Percentiles rank a stretch among this genome's conserved stretches.
Evolutionary conservation across 1,140 invertebrate species (phyloP).

Genomic region (Ceratitis capitata): DNA sequence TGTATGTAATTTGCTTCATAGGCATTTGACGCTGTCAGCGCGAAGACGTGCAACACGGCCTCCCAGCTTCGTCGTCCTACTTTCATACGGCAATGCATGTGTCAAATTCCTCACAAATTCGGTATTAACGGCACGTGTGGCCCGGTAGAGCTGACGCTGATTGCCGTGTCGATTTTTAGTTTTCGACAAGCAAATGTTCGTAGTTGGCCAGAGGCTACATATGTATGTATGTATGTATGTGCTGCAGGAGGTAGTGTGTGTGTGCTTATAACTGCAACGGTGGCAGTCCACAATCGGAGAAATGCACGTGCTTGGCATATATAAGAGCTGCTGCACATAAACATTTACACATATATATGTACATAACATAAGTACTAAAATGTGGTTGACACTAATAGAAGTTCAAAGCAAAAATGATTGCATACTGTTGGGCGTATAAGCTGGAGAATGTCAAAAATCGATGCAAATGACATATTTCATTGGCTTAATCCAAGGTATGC

Average conservation of each 20-base stretch:
- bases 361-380: background rate
- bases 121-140: constrained; percentile 40
- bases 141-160: background rate
- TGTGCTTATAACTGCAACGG: background rate
- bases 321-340: background rate
- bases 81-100: background rate
- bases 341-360: background rate
- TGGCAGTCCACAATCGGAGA: background rate
- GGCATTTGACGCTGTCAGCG: constrained; percentile 9
- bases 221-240: background rate
- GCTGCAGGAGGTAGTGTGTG: background rate
- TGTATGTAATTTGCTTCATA: background rate
- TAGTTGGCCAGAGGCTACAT: background rate
- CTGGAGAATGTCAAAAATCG: background rate
- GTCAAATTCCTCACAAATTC: constrained; percentile 39
- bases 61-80: background rate
- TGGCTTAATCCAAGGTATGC: background rate
- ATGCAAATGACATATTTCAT: constrained; percentile 27
- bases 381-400: background rate
- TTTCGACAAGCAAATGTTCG: constrained; percentile 21
- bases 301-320: constrained; percentile 38
- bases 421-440: constrained; percentile 24
- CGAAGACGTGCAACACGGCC: background rate
- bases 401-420: background rate
- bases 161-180: constrained; percentile 41